These are phyloP conservation scores for Stomorhina lunata DNA, from an alignment of 2,888 invertebrate genomes.

Conservation along the genomic window DNA sequence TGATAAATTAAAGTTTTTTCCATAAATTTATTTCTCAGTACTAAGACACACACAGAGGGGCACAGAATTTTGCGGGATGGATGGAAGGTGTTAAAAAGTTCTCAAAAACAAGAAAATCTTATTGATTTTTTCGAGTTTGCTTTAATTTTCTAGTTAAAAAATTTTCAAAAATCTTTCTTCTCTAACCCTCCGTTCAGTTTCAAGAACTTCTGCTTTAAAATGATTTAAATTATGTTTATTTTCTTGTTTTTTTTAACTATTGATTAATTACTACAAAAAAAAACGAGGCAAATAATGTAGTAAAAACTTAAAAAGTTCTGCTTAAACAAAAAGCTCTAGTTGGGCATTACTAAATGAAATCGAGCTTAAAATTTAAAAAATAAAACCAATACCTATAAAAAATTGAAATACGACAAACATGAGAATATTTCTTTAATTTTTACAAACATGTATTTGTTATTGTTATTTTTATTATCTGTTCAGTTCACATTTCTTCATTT, in stretches of 20 bases:
- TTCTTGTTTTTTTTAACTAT: neutral
- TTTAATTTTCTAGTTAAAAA: too few relatives aligned
- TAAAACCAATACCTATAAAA: conserved; percentile 7
- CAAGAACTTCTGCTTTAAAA: too few relatives aligned
- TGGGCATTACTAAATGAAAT: conserved; percentile 49
- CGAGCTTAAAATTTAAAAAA: conserved; percentile 37
- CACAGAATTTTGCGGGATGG: too few relatives aligned
- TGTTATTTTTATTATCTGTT: conserved; percentile 23
- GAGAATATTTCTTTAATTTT: conserved; percentile 43
- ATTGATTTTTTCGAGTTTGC: too few relatives aligned
- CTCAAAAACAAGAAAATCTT: too few relatives aligned
- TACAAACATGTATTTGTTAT: conserved; percentile 8
- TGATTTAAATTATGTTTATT: too few relatives aligned
- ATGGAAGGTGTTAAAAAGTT: too few relatives aligned
- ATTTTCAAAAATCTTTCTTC: too few relatives aligned
- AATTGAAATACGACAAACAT: conserved; percentile 9
- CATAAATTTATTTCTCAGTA: too few relatives aligned
- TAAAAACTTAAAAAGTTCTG: conserved; percentile 1
- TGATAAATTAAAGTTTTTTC: too few relatives aligned
- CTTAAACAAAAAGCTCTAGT: conserved; percentile 26
- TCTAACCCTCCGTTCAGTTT: too few relatives aligned
- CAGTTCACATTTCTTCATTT: conserved; percentile 14
- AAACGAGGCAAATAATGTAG: neutral
- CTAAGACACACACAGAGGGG: too few relatives aligned
- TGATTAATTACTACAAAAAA: neutral